Base-by-base conservation (phyloP, 2,797 vertebrate genomes). In the Lates japonicus region DNA sequence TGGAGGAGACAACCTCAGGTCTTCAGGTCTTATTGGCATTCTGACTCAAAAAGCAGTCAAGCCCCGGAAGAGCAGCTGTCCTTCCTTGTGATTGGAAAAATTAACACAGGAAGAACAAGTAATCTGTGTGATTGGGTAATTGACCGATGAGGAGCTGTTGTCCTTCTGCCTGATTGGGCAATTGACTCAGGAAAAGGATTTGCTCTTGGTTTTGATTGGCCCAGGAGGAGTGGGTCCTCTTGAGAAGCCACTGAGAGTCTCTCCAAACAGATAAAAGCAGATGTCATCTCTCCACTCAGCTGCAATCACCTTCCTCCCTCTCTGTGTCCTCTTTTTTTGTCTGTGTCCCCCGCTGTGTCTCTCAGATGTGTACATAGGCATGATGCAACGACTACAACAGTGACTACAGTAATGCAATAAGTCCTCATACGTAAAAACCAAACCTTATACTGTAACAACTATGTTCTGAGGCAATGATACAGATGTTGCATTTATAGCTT, bases 81-180 rank as follows among this genome's bases (percentile, higher is more conserved):
- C 58, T 62, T 57, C 31, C 7, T 20, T n/a, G 8, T 61, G 46
- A 78, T 25, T 39, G 72, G 41, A 79, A 71, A 84, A 74, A 64
- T 59, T 0, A 74, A 65, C 42, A 33, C 60, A 41, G 19, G 57
- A 68, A 61, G 63, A 68, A 35, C 10, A 59, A 84, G 58, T 70
- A 19, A 60, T 48, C 58, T 33, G 54, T 55, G 54, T 78, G 81
- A 87, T 77, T 88, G 88, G 78, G 82, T 82, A 80, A 90, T 86
- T 90, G 78, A 81, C 81, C 61, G 55, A 71, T n/a, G 78, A 92
- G 80, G 65, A 80, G 65, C 77, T 69, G 83, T 84, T 90, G 87
- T 91, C 90, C 90, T 94, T 91, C 78, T 1, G 33, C 35, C 7
- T 84, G 90, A 92, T 81, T 91, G 81, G 82, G 69, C 80, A 69